Evolutionary conservation across 2,797 vertebrate genomes (phyloP).

Genomic region (Pseudochromis fuscus): DNA sequence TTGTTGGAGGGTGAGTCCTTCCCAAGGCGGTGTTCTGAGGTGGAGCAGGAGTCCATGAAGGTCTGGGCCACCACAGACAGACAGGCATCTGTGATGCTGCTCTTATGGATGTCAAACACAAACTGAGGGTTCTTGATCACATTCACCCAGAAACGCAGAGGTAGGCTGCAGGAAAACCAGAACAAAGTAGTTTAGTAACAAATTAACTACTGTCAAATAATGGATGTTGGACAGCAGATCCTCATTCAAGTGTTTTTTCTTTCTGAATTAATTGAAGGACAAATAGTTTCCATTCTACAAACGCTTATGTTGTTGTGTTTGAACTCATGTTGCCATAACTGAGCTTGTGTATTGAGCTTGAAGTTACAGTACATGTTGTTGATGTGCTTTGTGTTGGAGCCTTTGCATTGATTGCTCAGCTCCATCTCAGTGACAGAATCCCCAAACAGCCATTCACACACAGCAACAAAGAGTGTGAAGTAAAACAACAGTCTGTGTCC

Average conservation of each 20-base stretch:
- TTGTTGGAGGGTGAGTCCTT: slow-evolving; percentile 99
- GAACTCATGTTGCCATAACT: background rate
- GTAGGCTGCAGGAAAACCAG: slow-evolving; percentile 86
- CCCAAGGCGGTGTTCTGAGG: slow-evolving; percentile 97
- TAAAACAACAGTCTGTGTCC: slow-evolving; percentile 57
- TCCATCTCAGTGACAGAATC: slow-evolving; percentile 40
- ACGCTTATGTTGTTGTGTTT: background rate
- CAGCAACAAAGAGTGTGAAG: slow-evolving; percentile 46
- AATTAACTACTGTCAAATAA: too few species aligned
- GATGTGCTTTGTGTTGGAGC: slow-evolving; percentile 3
- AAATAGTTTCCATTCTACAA: background rate
- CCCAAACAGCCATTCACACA: slow-evolving; percentile 34
- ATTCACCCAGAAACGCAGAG: slow-evolving; percentile 99
- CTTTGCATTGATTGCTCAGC: slow-evolving; percentile 15
- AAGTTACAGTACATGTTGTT: too few species aligned
- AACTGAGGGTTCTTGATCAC: slow-evolving; percentile 99
- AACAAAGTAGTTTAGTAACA: slow-evolving; percentile 11
- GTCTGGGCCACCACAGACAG: slow-evolving; percentile 97
- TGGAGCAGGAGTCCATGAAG: slow-evolving; percentile 99
- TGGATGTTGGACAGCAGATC: too few species aligned
- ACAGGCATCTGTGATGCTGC: slow-evolving; percentile 97
- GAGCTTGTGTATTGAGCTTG: too few species aligned
- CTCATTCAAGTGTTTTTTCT: too few species aligned
- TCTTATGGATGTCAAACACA: slow-evolving; percentile 98
- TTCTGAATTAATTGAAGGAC: background rate